phyloP scores from a whole-genome alignment of 2,113 vertebrate genomes.

The Gila orcuttii region DNA sequence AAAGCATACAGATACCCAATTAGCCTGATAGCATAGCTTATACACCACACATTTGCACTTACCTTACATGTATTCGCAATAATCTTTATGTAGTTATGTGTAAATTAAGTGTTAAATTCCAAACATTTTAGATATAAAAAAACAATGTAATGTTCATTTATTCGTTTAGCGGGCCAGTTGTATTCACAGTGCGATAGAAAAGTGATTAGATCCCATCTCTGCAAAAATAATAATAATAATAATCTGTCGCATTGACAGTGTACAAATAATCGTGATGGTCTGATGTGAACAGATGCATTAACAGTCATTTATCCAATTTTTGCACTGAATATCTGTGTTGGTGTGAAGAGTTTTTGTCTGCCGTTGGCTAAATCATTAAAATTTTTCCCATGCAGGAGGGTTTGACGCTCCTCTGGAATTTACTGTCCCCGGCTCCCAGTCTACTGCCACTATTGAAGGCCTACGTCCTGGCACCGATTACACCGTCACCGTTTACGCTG shows the following conservation, averaged over 20 bases:
- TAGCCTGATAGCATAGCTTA: background rate
- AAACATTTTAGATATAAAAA: too few species aligned
- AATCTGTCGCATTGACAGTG: background rate
- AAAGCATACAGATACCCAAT: too few species aligned
- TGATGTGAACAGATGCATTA: background rate
- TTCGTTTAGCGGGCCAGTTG: background rate
- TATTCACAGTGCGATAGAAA: background rate
- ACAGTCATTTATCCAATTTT: background rate
- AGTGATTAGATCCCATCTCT: background rate
- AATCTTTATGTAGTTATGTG: background rate
- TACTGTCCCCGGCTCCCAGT: slow-evolving; percentile 87
- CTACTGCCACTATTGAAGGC: slow-evolving; percentile 83
- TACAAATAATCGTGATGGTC: background rate
- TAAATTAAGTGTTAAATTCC: background rate
- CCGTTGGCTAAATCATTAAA: background rate
- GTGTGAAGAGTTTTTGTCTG: background rate
- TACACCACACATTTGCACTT: background rate
- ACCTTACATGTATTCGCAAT: background rate
- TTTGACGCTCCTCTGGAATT: slow-evolving; percentile 86
- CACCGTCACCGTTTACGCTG: slow-evolving; percentile 90
- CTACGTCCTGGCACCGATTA: slow-evolving; percentile 90
- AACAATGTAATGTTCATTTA: too few species aligned
- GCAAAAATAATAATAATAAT: background rate
- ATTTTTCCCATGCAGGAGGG: slow-evolving; percentile 74
- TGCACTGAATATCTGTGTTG: background rate